These are phyloP conservation scores for Leucoptera coffeella DNA, from an alignment of 2,888 invertebrate species.

Conservation along the genomic window DNA sequence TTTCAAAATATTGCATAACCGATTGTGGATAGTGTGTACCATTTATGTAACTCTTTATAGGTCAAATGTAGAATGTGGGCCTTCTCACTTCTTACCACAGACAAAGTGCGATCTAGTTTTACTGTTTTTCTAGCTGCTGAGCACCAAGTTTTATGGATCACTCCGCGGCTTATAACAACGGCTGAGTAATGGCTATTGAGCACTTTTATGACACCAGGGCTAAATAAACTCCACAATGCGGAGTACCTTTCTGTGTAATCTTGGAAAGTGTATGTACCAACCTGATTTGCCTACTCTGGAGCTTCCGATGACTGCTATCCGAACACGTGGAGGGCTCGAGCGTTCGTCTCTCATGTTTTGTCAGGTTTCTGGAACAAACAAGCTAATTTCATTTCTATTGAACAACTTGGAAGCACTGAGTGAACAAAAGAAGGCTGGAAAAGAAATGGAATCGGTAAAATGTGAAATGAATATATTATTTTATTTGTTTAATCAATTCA, in stretches of 20 bases:
- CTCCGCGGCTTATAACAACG: constrained; percentile 2
- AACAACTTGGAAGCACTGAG: no score
- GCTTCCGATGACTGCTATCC: constrained; percentile 71
- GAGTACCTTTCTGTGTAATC: no score
- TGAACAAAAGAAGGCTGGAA: no score
- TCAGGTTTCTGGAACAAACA: constrained; percentile 24
- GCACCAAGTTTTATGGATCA: constrained; percentile 2
- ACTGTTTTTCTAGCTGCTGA: constrained; percentile 2
- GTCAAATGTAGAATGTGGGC: not conserved
- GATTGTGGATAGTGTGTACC: no score
- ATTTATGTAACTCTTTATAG: constrained; percentile 16
- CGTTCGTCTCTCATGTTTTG: constrained; percentile 54
- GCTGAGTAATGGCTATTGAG: no score
- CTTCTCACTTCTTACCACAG: constrained; percentile 2
- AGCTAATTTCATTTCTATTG: not conserved
- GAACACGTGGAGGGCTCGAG: constrained; percentile 57
- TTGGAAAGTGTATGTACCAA: no score
- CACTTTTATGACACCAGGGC: no score
- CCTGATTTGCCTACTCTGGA: constrained; percentile 77
- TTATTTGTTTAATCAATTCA: no score
- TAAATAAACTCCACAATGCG: no score
- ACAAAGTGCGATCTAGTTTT: constrained; percentile 3
- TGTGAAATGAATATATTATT: no score
- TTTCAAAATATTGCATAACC: no score
- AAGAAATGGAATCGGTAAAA: no score